A percentile compares a stretch with the other conserved stretches of the same genome.
These are phyloP conservation scores for Agriotes lineatus DNA, from an alignment of 2,888 invertebrate genomes.

Conservation along the genomic window DNA sequence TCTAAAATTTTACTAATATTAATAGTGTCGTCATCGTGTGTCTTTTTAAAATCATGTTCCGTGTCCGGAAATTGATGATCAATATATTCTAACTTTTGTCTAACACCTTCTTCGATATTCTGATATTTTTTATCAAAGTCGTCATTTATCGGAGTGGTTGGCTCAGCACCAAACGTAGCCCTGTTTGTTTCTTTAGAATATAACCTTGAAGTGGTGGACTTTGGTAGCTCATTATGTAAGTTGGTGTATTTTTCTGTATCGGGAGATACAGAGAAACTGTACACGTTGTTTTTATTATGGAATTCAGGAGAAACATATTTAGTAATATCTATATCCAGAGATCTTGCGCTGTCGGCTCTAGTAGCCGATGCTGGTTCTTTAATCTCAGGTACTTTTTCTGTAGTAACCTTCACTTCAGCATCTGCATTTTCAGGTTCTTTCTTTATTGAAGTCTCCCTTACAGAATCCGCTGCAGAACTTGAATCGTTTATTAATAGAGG, in stretches of 20 bases:
- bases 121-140: slow-evolving; percentile 70
- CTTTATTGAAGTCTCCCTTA: background rate
- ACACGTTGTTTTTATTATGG: slow-evolving; percentile 68
- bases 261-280: slow-evolving; percentile 67
- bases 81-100: slow-evolving; percentile 65
- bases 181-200: background rate
- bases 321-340: slow-evolving; percentile 60
- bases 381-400: slow-evolving; percentile 20
- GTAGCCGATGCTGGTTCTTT: background rate
- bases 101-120: slow-evolving; percentile 69
- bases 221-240: slow-evolving; percentile 47
- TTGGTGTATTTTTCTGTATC: slow-evolving; percentile 61
- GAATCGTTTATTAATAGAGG: background rate
- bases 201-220: slow-evolving; percentile 27
- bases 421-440: background rate
- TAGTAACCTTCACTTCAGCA: background rate
- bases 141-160: slow-evolving; percentile 70
- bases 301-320: slow-evolving; percentile 70
- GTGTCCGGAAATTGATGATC: slow-evolving; percentile 41
- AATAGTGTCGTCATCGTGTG: slow-evolving; percentile 47
- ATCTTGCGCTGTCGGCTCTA: slow-evolving; percentile 55
- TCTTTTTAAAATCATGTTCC: slow-evolving; percentile 44
- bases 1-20: slow-evolving; percentile 51
- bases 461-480: background rate
- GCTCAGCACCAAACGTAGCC: slow-evolving; percentile 41